A percentile compares a stretch with the other conserved stretches of the same genome.
These are phyloP conservation scores for Aspidiotus destructor DNA, from an alignment of 2,888 invertebrate species.

Conservation along the genomic window DNA sequence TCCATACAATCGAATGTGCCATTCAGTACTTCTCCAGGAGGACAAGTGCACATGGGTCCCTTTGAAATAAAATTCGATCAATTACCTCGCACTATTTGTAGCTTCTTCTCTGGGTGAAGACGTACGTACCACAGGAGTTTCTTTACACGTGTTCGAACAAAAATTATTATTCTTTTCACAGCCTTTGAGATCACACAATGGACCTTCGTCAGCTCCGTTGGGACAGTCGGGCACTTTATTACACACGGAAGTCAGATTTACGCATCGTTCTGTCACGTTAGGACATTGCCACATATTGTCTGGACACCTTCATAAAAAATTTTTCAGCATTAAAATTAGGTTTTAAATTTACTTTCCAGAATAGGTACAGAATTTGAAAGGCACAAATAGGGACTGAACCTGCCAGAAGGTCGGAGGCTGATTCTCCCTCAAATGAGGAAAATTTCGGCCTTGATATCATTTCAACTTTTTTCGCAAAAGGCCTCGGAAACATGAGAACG, in stretches of 20 bases:
- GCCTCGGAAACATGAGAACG: too few relatives aligned
- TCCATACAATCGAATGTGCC: constrained; percentile 66
- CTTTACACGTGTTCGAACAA: constrained; percentile 75
- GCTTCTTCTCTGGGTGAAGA: too few relatives aligned
- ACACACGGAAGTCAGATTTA: constrained; percentile 80
- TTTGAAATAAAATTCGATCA: constrained; percentile 33
- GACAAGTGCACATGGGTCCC: constrained; percentile 86
- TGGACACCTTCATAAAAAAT: constrained; percentile 50
- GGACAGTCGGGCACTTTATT: constrained; percentile 83
- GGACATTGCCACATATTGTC: constrained; percentile 80
- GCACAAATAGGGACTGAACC: background rate
- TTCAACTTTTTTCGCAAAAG: too few relatives aligned
- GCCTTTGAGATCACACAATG: constrained; percentile 73
- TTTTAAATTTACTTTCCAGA: background rate
- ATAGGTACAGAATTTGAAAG: background rate
- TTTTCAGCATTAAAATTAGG: background rate
- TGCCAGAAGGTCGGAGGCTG: background rate
- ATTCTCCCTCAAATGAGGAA: too few relatives aligned
- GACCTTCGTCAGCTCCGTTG: constrained; percentile 86
- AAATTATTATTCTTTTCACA: constrained; percentile 62
- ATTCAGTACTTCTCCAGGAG: constrained; percentile 68
- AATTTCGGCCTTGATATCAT: too few relatives aligned
- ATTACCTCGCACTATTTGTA: too few relatives aligned
- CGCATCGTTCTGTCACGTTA: constrained; percentile 65
- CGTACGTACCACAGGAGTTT: constrained; percentile 55